These are phyloP conservation scores for Pachycephala philippinensis DNA, from an alignment of 2,113 vertebrate species.

Conservation along the genomic window DNA sequence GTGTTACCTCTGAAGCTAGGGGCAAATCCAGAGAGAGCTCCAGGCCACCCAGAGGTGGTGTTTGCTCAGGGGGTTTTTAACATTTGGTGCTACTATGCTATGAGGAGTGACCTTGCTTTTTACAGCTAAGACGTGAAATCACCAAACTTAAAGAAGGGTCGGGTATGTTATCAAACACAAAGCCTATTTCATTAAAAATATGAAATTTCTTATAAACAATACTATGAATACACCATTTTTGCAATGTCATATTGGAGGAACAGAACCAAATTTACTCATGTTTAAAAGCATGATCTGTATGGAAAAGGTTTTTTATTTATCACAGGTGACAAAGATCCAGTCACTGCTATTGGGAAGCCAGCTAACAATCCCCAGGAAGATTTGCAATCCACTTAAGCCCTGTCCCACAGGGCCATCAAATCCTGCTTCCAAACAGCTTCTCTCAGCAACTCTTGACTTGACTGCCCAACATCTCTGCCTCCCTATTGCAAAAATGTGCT, in stretches of 20 bases:
- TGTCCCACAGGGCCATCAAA: not conserved
- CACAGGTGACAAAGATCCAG: not conserved
- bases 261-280: not conserved
- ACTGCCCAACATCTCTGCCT: not conserved
- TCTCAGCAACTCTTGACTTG: not conserved
- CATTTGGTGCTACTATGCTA: not conserved
- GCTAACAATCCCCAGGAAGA: not conserved
- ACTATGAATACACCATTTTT: not conserved
- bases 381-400: not conserved
- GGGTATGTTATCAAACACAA: not conserved
- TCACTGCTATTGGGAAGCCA: accelerated
- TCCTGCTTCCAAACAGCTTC: not conserved
- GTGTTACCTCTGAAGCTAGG: not conserved
- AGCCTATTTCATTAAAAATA: not conserved
- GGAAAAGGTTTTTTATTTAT: not conserved
- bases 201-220: not conserved
- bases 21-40: not conserved
- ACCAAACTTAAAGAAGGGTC: not conserved
- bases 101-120: not conserved
- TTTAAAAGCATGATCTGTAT: not conserved
- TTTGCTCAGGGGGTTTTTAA: not conserved
- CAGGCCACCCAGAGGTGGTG: not conserved
- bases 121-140: not conserved
- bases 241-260: not conserved
- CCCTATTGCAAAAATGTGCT: not conserved